phyloP scores from a whole-genome alignment of 92 coral and sea anemone genomes.

The Palythoa caribaeorum region DNA sequence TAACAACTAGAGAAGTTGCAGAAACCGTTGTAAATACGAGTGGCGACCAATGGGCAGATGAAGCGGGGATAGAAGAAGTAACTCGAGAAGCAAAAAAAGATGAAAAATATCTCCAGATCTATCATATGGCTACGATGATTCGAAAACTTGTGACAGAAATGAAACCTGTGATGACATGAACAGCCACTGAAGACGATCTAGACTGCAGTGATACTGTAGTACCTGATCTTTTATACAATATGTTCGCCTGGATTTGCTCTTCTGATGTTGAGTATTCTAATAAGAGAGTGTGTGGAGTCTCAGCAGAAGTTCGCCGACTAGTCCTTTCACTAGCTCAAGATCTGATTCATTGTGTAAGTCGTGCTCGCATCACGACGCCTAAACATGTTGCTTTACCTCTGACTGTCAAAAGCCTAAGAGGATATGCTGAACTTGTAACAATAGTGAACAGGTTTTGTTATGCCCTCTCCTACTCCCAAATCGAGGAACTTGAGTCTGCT shows the following conservation, averaged over 20 bases:
- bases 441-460: conserved; percentile 71
- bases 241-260: not conserved
- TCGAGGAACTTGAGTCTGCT: conserved; percentile 81
- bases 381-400: conserved; percentile 72
- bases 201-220: too few relatives aligned
- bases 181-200: too few relatives aligned
- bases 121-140: too few relatives aligned
- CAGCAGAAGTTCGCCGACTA: conserved; percentile 57
- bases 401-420: conserved; percentile 78
- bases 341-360: conserved; percentile 66
- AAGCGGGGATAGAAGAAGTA: too few relatives aligned
- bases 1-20: too few relatives aligned
- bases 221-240: too few relatives aligned
- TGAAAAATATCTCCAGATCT: too few relatives aligned
- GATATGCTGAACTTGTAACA: conserved; percentile 61
- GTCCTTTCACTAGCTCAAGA: conserved; percentile 72
- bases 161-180: too few relatives aligned
- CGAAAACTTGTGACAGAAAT: too few relatives aligned
- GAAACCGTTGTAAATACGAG: too few relatives aligned
- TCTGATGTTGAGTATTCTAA: not conserved
- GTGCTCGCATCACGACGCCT: conserved; percentile 68
- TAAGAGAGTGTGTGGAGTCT: conserved; percentile 53
- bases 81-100: too few relatives aligned
- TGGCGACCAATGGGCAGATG: too few relatives aligned
- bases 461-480: conserved; percentile 63